phyloP scores from a whole-genome alignment of 2,888 invertebrate species.

The Orchesella flavescens region DNA sequence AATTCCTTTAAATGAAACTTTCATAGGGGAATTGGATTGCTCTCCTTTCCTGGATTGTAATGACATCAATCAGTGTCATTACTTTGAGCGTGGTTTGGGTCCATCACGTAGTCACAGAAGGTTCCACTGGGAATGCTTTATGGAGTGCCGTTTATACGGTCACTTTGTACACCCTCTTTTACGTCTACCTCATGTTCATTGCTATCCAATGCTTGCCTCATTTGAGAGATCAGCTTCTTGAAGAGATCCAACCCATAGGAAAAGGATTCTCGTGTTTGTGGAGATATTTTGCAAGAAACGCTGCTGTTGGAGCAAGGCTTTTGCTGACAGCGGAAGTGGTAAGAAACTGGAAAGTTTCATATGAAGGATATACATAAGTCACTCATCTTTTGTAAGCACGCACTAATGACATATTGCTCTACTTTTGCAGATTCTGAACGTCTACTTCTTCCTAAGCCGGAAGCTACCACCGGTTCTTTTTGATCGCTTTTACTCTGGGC shows the following conservation, averaged over 20 bases:
- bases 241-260: constrained; percentile 68
- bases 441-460: constrained; percentile 65
- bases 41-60: constrained; percentile 62
- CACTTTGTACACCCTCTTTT: constrained; percentile 63
- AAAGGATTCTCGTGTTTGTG: constrained; percentile 65
- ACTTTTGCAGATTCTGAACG: constrained; percentile 55
- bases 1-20: background rate
- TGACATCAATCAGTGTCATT: constrained; percentile 58
- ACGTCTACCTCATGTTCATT: constrained; percentile 63
- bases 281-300: constrained; percentile 67
- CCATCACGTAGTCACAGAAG: constrained; percentile 61
- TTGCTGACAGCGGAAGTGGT: constrained; percentile 67
- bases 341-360: too few relatives aligned
- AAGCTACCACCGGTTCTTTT: constrained; percentile 67
- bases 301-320: constrained; percentile 59
- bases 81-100: constrained; percentile 63
- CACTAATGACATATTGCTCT: background rate
- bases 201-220: constrained; percentile 63
- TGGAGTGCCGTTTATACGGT: constrained; percentile 67
- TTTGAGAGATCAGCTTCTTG: constrained; percentile 63
- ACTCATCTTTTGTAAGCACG: background rate
- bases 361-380: too few relatives aligned
- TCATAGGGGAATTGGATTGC: constrained; percentile 60
- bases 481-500: constrained; percentile 64
- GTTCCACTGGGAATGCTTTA: constrained; percentile 43